Evolutionary conservation across 2,113 vertebrate species (phyloP).

Genomic region (Romanogobio albipinnatus): DNA sequence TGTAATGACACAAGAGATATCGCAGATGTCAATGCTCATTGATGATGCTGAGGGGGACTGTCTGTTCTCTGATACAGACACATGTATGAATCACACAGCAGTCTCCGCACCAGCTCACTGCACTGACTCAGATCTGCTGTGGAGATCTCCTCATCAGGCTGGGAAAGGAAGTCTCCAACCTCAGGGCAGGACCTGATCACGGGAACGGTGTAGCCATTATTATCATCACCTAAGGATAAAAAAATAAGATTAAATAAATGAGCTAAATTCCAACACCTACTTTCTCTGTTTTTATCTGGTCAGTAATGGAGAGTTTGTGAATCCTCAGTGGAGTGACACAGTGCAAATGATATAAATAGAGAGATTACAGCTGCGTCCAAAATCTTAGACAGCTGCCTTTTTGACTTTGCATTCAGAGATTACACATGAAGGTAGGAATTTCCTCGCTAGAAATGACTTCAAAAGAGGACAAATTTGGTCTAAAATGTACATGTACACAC

Average conservation of each 20-base stretch:
- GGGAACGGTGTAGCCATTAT: slow-evolving; percentile 75
- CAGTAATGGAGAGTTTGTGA: neutral
- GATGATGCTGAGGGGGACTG: neutral
- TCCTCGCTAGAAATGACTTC: no score
- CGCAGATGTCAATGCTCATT: neutral
- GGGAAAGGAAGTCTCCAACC: slow-evolving; percentile 76
- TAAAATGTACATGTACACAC: no score
- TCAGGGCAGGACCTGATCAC: slow-evolving; percentile 77
- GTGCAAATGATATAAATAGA: neutral
- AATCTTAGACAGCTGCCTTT: no score
- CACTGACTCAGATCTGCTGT: slow-evolving; percentile 61
- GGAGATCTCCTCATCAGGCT: slow-evolving; percentile 68
- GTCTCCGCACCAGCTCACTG: slow-evolving; percentile 70
- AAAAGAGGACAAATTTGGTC: no score
- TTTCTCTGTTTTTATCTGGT: neutral
- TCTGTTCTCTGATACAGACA: slow-evolving; percentile 74
- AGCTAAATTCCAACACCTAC: neutral
- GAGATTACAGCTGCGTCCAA: neutral
- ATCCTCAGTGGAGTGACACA: neutral
- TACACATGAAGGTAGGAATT: no score
- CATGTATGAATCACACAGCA: slow-evolving; percentile 81
- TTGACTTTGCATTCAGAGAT: no score
- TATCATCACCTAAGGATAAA: slow-evolving; percentile 70
- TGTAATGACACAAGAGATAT: neutral
- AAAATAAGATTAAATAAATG: neutral